Base-by-base conservation (phyloP, 2,888 invertebrate species). In the Eutolmus rufibarbis region DNA sequence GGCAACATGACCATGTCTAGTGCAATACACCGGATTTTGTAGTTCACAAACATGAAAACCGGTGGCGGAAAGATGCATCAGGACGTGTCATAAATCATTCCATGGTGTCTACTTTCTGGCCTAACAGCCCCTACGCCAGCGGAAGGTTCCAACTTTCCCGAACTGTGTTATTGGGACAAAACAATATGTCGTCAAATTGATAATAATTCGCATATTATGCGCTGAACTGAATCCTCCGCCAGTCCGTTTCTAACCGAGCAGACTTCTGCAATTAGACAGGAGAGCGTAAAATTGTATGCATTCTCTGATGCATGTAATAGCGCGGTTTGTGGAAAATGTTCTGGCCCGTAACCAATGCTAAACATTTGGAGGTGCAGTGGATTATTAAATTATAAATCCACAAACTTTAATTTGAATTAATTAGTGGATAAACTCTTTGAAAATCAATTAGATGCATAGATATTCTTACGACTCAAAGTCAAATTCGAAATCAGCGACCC, bases 181-280 rank as follows among this genome's bases (percentile, higher is more conserved):
- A 78, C 79, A 79, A 79, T 79, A 79, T 79, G 79, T 79, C 79
- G 51, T 31, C 31, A 46, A 79, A 79, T 79, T 79, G 79, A 79
- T 79, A 79, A 79, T 79, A 79, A 79, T 79, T 79, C 51, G 51
- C 28, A 79, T 79, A 51, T 79, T 79, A 51, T 66, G 12, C 66
- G 66, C n/a, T 16, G 51, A 7, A 51, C 51, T 51, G n/a, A 5
- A 51, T n/a, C 16, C 16, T 51, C 7, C n/a, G 5, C n/a, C 66
- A 12, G 66, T 7, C 7, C 23, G 2, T 19, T 66, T 28, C 66
- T 28, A 66, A 12, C 66, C 19, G 28, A 66, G 12, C 66, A 66
- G 12, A 12, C 12, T 12, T 19, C 28, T 28, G 66, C 66, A 66
- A 66, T 66, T 66, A 66, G 66, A 66, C 66, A 1, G 28, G 66